Conservation (phyloP, 2,113 vertebrate species). For the Entelurus aequoreus region DNA sequence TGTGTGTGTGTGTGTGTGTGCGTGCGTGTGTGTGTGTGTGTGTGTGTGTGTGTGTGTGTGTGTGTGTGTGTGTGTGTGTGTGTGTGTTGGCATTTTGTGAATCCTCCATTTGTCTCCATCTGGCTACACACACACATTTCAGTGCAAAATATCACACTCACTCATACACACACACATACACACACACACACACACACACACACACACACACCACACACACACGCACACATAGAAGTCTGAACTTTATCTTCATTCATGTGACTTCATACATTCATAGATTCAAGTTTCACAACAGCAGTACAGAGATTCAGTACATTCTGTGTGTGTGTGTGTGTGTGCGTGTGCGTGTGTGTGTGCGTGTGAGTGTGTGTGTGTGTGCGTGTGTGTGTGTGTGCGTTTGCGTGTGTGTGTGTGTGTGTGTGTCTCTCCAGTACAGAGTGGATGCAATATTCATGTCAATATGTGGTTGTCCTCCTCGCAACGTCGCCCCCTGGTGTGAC, state of each 20-base stretch:
- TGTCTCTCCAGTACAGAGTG: not conserved
- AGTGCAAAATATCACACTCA: too few relatives aligned
- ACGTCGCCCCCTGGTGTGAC: not conserved
- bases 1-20: too few relatives aligned
- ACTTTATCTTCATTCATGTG: not conserved
- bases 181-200: not conserved
- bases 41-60: too few relatives aligned
- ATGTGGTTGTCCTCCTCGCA: not conserved
- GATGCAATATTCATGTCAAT: constrained; percentile 7
- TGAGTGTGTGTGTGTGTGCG: not conserved
- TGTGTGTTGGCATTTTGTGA: constrained; percentile 39
- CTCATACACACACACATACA: constrained; percentile 10
- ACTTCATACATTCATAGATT: not conserved
- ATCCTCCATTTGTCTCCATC: constrained; percentile 66
- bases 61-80: too few relatives aligned
- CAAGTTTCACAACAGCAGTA: not conserved
- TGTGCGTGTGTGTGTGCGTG: not conserved
- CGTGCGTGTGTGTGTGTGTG: too few relatives aligned
- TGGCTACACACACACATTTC: constrained; percentile 42
- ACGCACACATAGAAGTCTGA: not conserved
- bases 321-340: not conserved
- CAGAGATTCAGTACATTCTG: not conserved
- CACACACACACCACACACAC: too few relatives aligned
- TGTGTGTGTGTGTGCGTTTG: not conserved
- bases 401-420: not conserved